Percentiles rank a stretch among this genome's conserved stretches.
phyloP scores from a whole-genome alignment of 2,113 vertebrate genomes.

The Pterophyllum scalare region DNA sequence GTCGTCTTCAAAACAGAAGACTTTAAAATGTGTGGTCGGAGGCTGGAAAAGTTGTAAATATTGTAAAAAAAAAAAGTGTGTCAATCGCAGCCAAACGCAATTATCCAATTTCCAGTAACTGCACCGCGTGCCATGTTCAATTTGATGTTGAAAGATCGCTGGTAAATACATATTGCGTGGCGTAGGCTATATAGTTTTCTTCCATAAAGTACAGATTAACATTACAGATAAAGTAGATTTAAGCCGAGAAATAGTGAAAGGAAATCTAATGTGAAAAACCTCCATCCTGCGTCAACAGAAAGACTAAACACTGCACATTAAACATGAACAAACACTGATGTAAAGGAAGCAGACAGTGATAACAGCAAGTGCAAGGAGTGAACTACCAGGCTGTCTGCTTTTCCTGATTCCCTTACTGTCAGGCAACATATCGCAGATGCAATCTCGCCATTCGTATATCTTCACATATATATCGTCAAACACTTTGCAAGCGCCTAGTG shows the following conservation, averaged over 20 bases:
- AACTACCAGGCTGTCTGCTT: neutral
- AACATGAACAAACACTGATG: neutral
- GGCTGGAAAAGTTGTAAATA: neutral
- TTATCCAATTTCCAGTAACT: neutral
- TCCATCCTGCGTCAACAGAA: neutral
- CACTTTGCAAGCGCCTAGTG: slow-evolving; percentile 6
- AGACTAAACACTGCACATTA: neutral
- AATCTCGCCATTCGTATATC: slow-evolving; percentile 13
- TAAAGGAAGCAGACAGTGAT: neutral
- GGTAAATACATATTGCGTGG: neutral
- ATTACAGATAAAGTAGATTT: too few relatives aligned
- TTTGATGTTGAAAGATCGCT: neutral
- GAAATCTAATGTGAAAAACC: neutral
- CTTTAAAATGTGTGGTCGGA: neutral
- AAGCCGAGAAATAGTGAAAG: neutral
- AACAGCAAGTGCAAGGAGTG: neutral
- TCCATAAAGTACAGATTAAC: neutral
- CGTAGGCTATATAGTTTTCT: neutral
- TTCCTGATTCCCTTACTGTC: neutral
- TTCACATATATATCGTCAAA: neutral
- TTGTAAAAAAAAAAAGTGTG: neutral
- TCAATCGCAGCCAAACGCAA: slow-evolving; percentile 1
- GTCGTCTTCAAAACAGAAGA: neutral
- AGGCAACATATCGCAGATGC: neutral
- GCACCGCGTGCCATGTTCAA: neutral